These are phyloP conservation scores for Coptotermes formosanus DNA, from an alignment of 1,140 invertebrate genomes.

Conservation along the genomic window DNA sequence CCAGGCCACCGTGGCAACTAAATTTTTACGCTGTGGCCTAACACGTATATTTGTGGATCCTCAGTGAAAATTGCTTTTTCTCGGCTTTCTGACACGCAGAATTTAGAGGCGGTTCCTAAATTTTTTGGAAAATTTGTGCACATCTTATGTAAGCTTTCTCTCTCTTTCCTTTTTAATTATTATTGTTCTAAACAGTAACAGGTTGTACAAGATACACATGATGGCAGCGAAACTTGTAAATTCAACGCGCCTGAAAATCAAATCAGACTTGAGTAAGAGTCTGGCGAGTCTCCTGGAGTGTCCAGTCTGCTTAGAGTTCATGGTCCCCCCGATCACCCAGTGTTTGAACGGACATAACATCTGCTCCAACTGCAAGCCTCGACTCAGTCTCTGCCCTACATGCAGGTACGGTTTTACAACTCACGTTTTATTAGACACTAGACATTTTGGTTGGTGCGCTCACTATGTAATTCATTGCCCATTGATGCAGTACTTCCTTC, in stretches of 20 bases:
- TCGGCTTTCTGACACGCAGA: no score
- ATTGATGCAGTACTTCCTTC: no score
- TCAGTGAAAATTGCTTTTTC: no score
- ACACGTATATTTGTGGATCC: no score
- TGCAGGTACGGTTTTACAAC: neutral
- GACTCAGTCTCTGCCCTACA: neutral
- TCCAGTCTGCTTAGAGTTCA: conserved; percentile 19
- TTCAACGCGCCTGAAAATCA: neutral
- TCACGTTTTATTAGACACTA: neutral
- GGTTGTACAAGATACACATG: neutral
- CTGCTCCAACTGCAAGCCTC: conserved; percentile 1
- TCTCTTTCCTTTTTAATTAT: no score
- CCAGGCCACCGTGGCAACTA: no score
- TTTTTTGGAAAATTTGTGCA: no score
- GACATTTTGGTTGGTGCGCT: no score
- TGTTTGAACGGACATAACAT: conserved; percentile 22
- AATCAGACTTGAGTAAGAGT: conserved; percentile 8
- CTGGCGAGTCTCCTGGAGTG: conserved; percentile 24
- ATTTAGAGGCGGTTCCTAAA: no score
- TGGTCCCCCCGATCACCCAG: conserved; percentile 8
- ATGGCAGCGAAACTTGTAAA: neutral
- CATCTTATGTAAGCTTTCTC: no score
- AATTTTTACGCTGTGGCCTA: no score
- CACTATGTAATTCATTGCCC: no score
- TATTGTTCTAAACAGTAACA: neutral